Conservation (phyloP, 2,797 vertebrate genomes). For the Nasua narica region DNA sequence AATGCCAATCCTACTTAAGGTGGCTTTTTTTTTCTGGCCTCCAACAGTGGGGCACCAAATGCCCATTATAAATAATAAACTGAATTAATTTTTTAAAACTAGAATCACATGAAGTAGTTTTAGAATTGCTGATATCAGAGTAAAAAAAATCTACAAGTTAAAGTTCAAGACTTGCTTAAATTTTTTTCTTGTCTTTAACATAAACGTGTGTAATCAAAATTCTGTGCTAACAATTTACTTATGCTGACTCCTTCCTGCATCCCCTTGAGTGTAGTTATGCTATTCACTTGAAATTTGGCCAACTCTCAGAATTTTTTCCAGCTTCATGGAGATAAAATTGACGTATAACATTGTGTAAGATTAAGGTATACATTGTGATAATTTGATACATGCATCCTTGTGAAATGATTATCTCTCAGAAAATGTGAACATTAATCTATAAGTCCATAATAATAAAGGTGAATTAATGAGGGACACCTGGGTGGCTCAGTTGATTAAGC, state of each 20-base stretch:
- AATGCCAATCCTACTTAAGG: neutral
- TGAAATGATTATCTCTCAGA: neutral
- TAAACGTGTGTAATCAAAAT: neutral
- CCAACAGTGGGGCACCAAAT: neutral
- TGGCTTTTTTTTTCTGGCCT: neutral
- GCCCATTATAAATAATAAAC: neutral
- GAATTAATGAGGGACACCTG: neutral
- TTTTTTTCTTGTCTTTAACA: neutral
- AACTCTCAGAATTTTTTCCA: neutral
- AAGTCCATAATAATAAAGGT: neutral
- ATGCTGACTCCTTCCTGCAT: neutral
- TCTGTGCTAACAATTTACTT: neutral
- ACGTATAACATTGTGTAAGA: neutral
- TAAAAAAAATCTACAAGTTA: neutral
- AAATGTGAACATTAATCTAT: neutral
- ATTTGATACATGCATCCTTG: neutral
- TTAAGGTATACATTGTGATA: neutral
- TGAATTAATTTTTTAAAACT: neutral
- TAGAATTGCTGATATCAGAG: neutral
- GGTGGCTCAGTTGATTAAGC: no score
- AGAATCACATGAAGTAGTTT: neutral
- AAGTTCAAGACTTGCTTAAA: neutral
- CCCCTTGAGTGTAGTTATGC: neutral
- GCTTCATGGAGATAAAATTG: neutral
- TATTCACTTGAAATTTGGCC: neutral